phyloP scores from a whole-genome alignment of 2,888 invertebrate genomes.

The Hypsopygia costalis region DNA sequence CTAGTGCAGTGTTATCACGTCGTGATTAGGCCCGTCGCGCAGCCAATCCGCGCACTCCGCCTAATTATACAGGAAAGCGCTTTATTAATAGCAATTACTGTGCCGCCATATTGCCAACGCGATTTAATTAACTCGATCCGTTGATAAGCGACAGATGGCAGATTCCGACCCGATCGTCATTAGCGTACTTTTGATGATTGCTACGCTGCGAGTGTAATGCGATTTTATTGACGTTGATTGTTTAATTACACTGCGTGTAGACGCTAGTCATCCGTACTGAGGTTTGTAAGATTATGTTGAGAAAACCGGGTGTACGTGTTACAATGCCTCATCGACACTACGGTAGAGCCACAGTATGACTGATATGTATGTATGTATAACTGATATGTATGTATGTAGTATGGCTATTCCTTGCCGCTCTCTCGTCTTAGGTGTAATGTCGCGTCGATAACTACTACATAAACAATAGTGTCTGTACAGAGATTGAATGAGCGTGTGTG shows the following conservation, averaged over 20 bases:
- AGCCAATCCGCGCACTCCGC: slow-evolving; percentile 69
- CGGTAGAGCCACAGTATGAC: no score
- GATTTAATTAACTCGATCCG: slow-evolving; percentile 79
- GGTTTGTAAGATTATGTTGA: no score
- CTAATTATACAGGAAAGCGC: slow-evolving; percentile 78
- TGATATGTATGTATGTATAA: no score
- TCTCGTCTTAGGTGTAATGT: no score
- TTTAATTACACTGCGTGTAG: neutral
- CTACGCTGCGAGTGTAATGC: neutral
- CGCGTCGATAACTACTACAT: no score
- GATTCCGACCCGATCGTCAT: slow-evolving; percentile 54
- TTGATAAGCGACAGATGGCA: slow-evolving; percentile 78
- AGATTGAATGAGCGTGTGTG: no score
- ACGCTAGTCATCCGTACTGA: no score
- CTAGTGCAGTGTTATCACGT: slow-evolving; percentile 76
- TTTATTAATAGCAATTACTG: slow-evolving; percentile 80
- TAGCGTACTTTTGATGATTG: slow-evolving; percentile 50
- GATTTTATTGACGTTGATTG: slow-evolving; percentile 3
- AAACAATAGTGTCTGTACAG: no score
- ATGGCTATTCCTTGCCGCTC: no score
- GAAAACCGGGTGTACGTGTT: no score
- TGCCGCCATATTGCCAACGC: slow-evolving; percentile 76
- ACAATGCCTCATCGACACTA: no score
- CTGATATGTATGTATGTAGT: no score
- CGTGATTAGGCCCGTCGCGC: slow-evolving; percentile 66